Evolutionary conservation across 2,797 vertebrate species (phyloP).

Genomic region (Petrocephalus schoutedeni): DNA sequence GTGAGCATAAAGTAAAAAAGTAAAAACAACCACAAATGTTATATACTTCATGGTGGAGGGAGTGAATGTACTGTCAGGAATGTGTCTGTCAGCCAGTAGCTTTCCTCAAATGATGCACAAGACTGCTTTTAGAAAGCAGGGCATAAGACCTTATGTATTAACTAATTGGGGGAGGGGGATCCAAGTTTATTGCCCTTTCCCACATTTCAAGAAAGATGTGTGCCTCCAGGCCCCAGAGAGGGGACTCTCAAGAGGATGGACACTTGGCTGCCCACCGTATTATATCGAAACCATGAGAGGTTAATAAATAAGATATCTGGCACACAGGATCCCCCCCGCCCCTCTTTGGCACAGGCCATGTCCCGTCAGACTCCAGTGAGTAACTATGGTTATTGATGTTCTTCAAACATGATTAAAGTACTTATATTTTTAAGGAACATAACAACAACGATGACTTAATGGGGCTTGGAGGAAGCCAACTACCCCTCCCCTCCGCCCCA

Average conservation of each 20-base stretch:
- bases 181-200: background rate
- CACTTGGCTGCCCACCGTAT: background rate
- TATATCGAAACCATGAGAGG: conserved; percentile 37
- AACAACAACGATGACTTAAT: conserved; percentile 36
- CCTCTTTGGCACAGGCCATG: conserved; percentile 46
- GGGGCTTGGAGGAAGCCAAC: conserved; percentile 17
- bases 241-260: background rate
- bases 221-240: background rate
- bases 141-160: background rate
- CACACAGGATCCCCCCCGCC: conserved; percentile 39
- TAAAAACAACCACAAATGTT: background rate
- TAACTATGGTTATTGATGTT: conserved; percentile 43
- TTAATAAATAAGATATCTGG: conserved; percentile 52
- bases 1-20: background rate
- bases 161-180: background rate
- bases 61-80: too few species aligned
- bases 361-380: conserved; percentile 44
- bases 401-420: conserved; percentile 37
- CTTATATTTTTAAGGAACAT: conserved; percentile 30
- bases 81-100: background rate
- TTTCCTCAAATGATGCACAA: background rate
- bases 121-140: background rate
- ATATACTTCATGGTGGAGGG: background rate
- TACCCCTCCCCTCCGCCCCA: background rate
- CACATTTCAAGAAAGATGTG: background rate